Conservation (phyloP, 2,113 vertebrate species). For the Neolamprologus fasciatus region DNA sequence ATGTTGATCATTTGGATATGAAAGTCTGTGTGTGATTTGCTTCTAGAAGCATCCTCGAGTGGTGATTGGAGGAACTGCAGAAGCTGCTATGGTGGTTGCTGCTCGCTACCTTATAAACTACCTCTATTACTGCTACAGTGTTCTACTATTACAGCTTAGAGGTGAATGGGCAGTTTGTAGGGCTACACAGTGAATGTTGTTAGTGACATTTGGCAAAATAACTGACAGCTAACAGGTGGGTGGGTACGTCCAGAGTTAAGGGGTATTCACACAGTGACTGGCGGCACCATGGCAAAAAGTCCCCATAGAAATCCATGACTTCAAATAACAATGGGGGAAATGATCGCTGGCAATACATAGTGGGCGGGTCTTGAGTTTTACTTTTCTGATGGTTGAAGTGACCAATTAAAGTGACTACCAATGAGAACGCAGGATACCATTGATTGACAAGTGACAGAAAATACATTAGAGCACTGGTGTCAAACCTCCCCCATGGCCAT, state of each 20-base stretch:
- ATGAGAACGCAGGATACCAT: background rate
- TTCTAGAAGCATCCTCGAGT: background rate
- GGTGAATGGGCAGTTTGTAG: background rate
- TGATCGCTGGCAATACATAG: accelerated
- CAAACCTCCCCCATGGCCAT: background rate
- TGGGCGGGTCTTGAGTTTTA: background rate
- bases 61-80: background rate
- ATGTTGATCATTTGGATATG: background rate
- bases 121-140: background rate
- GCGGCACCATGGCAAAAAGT: background rate
- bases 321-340: background rate
- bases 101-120: background rate
- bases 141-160: background rate
- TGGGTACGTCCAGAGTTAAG: background rate
- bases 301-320: background rate
- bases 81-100: background rate
- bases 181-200: accelerated
- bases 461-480: background rate
- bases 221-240: background rate
- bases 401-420: background rate
- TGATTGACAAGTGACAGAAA: background rate
- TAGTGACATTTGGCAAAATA: background rate
- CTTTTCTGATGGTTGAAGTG: background rate
- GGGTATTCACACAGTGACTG: background rate
- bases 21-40: background rate